These are phyloP conservation scores for Hoplodrina blanda DNA, from an alignment of 2,888 invertebrate genomes.

Conservation along the genomic window DNA sequence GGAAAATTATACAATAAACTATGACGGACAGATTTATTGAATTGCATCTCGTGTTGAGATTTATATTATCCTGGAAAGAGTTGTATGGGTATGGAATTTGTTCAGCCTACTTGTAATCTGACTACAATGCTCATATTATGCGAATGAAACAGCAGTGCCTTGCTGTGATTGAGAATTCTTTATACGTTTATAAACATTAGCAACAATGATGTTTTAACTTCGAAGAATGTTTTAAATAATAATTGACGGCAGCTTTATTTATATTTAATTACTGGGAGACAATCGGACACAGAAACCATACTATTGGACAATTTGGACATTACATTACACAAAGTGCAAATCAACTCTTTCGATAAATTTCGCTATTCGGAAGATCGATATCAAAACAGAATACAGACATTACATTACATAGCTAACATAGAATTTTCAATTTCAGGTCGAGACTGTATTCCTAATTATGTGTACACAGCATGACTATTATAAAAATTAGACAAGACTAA, in stretches of 20 bases:
- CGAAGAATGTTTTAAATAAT: constrained; percentile 16
- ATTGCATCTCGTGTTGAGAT: constrained; percentile 24
- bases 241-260: constrained; percentile 12
- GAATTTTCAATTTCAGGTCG: too few species aligned
- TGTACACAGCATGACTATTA: too few species aligned
- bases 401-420: too few species aligned
- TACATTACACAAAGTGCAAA: constrained; percentile 3
- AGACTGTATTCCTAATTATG: too few species aligned
- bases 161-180: constrained; percentile 11
- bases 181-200: constrained; percentile 27
- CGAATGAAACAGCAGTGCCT: constrained; percentile 12
- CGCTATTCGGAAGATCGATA: constrained; percentile 1
- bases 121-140: constrained; percentile 2
- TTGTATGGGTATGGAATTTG: constrained; percentile 16
- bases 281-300: not conserved
- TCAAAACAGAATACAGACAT: too few species aligned
- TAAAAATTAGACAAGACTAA: too few species aligned
- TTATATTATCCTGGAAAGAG: constrained; percentile 25
- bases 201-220: constrained; percentile 25
- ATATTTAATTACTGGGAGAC: not conserved
- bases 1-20: constrained; percentile 34
- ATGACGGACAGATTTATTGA: constrained; percentile 27
- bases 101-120: constrained; percentile 6
- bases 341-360: not conserved
- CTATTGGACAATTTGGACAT: too few species aligned